Conservation (phyloP, 2,113 vertebrate genomes). For the Nannobrachium achirus region DNA sequence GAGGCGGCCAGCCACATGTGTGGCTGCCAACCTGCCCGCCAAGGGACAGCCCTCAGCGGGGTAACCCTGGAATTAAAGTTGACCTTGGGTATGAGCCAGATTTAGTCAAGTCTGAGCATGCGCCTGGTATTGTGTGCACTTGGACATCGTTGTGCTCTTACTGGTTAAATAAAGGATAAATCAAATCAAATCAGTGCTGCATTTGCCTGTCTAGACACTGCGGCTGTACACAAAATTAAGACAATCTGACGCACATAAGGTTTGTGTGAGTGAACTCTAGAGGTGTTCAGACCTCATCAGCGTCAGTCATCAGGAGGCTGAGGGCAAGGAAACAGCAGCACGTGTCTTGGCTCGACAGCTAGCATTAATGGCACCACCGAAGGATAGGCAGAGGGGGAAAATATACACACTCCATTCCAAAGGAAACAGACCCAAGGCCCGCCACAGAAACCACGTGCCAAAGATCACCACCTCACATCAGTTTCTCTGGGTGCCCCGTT, state of each 20-base stretch:
- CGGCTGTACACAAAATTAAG: neutral
- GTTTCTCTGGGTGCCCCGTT: slow-evolving; percentile 18
- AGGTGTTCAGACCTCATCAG: slow-evolving; percentile 33
- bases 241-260: neutral
- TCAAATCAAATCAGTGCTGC: too few species aligned
- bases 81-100: slow-evolving; percentile 40
- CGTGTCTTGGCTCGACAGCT: slow-evolving; percentile 28
- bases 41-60: slow-evolving; percentile 39
- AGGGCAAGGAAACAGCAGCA: slow-evolving; percentile 38
- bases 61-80: slow-evolving; percentile 41
- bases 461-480: slow-evolving; percentile 23
- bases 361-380: slow-evolving; percentile 30
- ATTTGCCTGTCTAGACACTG: slow-evolving; percentile 51
- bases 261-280: slow-evolving; percentile 1
- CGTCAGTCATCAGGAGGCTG: slow-evolving; percentile 45
- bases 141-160: slow-evolving; percentile 17
- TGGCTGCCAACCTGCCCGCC: slow-evolving; percentile 41
- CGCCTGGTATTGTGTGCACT: slow-evolving; percentile 36
- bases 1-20: slow-evolving; percentile 38
- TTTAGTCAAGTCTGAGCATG: slow-evolving; percentile 43
- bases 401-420: slow-evolving; percentile 22
- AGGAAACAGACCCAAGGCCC: slow-evolving; percentile 28
- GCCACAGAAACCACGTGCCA: slow-evolving; percentile 11
- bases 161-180: too few species aligned
- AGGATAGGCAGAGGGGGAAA: slow-evolving; percentile 17